Evolutionary conservation across 2,113 vertebrate species (phyloP).

Genomic region (Rhabdomys dilectus): DNA sequence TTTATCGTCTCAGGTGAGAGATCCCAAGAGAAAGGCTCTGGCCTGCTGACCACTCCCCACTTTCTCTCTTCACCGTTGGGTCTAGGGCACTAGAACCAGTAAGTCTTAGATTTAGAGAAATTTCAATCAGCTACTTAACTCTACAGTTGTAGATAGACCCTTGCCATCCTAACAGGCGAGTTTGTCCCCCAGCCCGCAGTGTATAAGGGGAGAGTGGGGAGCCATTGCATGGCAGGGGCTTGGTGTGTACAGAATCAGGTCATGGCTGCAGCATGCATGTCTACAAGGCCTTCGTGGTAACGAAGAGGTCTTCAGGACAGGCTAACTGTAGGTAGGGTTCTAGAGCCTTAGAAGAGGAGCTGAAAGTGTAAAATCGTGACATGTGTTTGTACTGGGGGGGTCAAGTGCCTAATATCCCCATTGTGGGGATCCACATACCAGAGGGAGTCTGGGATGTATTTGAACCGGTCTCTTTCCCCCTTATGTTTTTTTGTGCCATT

Average conservation of each 20-base stretch:
- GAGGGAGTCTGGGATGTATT: background rate
- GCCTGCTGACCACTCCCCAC: constrained; percentile 65
- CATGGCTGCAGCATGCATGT: constrained; percentile 21
- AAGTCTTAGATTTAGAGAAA: constrained; percentile 48
- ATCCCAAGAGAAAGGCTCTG: constrained; percentile 45
- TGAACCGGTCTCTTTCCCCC: background rate
- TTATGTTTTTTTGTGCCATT: background rate
- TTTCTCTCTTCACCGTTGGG: constrained; percentile 4
- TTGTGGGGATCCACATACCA: background rate
- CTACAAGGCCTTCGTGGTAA: background rate
- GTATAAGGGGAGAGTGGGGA: background rate
- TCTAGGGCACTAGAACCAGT: constrained; percentile 13
- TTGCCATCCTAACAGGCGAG: background rate
- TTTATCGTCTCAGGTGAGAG: constrained; percentile 30
- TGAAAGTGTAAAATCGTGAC: background rate
- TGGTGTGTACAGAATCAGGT: constrained; percentile 1
- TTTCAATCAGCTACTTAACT: constrained; percentile 11
- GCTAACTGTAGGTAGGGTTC: constrained; percentile 20
- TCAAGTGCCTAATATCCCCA: background rate
- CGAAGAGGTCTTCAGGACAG: background rate
- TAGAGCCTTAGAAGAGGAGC: background rate
- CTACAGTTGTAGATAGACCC: constrained; percentile 35
- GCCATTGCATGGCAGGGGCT: background rate
- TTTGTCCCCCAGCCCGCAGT: background rate
- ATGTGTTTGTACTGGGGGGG: background rate